Evolutionary conservation across 2,888 invertebrate species (phyloP), one percentile per base, ranked within the genome.

Genomic region (Epicampocera succincta): DNA sequence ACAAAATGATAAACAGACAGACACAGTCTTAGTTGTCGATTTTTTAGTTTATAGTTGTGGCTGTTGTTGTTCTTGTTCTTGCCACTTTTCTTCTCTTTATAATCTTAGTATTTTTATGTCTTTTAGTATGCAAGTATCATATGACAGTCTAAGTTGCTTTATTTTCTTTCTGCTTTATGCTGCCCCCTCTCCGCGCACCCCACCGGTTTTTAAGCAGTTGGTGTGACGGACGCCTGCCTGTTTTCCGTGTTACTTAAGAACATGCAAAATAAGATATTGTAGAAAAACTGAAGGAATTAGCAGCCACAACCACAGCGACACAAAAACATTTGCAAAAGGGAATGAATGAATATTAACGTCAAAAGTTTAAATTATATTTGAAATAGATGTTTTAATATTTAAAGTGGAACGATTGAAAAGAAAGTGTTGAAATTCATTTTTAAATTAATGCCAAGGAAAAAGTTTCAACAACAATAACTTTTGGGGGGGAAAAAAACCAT

Each of bases 1-100:
- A 82, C 74, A 74, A 75, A 82, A 78, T 78, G 78, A 82, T 82
- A 82, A 82, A 78, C 82, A 82, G 78, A 78, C 78, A 74, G 78
- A 78, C 78, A 74, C 60, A 68, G 68, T 72, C 75, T 76, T 29
- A 63, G 61, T 69, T 69, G 76, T 63, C 68, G 69, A 76, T 76
- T 40, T 40, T 40, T n/a, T n/a, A n/a, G n/a, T n/a, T n/a, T n/a
- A n/a, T 58, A 63, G 15, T 17, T 15, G n/a, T 60, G 68, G 9
- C 21, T 75, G 60, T 44, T 60, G 58, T 68, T 75, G 42, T 68
- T n/a, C n/a, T n/a, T n/a, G n/a, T n/a, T n/a, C n/a, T 68, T 42
- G 13, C n/a, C 17, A 44, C 19, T 33, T 56, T 71, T 48, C 48
- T 71, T n/a, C 3, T 21, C 44, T 44, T 44, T 44, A 21, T 42